Conservation (phyloP, 2,113 vertebrate species). For the Chlorocebus sabaeus region DNA sequence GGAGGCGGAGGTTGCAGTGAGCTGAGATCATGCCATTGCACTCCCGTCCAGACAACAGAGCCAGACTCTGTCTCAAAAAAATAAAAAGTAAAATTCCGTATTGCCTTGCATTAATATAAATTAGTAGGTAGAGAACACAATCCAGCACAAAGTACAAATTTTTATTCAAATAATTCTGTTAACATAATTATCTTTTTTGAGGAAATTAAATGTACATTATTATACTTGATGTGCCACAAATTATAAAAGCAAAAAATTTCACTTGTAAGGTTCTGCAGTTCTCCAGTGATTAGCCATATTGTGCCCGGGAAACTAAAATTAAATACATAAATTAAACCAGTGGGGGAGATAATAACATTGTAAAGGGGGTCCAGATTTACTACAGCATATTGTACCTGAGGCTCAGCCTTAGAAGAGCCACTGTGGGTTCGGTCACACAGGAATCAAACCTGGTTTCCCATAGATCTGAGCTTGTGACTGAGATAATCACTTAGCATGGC, state of each 20-base stretch:
- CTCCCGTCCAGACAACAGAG: no score
- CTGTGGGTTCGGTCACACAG: slow-evolving; percentile 45
- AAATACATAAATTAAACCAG: slow-evolving; percentile 87
- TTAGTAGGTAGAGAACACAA: slow-evolving; percentile 80
- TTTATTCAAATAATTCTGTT: slow-evolving; percentile 87
- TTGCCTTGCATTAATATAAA: slow-evolving; percentile 82
- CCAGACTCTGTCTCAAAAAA: no score
- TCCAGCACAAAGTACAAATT: slow-evolving; percentile 78
- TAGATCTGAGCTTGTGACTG: background rate
- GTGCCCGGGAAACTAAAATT: slow-evolving; percentile 83
- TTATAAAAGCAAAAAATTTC: slow-evolving; percentile 82
- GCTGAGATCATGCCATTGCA: no score
- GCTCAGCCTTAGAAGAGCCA: slow-evolving; percentile 60
- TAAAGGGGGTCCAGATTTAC: slow-evolving; percentile 66
- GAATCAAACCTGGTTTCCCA: slow-evolving; percentile 61
- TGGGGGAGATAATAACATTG: slow-evolving; percentile 77
- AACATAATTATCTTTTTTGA: slow-evolving; percentile 84
- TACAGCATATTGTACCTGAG: slow-evolving; percentile 48
- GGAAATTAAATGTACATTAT: slow-evolving; percentile 86
- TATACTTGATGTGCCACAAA: slow-evolving; percentile 83
- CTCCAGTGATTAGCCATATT: slow-evolving; percentile 83
- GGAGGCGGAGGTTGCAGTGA: no score
- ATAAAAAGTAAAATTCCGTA: slow-evolving; percentile 47
- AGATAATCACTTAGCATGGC: background rate
- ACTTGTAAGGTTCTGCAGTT: slow-evolving; percentile 79